Base-by-base conservation (phyloP, 2,797 vertebrate genomes). In the Micrastur ruficollis region DNA sequence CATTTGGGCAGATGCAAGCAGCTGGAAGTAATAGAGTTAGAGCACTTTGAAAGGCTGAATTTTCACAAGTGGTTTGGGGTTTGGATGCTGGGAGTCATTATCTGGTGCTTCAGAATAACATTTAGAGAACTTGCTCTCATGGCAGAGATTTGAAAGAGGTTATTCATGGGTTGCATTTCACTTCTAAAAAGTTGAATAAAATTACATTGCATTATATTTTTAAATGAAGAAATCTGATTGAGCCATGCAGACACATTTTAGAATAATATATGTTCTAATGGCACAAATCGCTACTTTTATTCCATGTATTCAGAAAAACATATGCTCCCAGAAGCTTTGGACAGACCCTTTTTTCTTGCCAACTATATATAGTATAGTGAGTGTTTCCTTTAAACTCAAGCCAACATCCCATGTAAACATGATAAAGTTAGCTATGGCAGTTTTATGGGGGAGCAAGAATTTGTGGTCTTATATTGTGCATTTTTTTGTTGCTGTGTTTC, bases 21-120 rank as follows among this genome's bases (percentile, higher is more conserved):
- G 97, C 96, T 98, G 96, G 96, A 98, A 98, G 96, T 90, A 97
- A 97, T 97, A 97, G 95, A 94, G 82, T 86, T 85, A 88, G 78
- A 92, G 90, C 93, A 91, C 88, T 98, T 96, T 94, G 86, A 96
- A 97, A 97, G 92, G 76, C 89, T 96, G 93, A 93, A 93, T 97
- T 98, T 98, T 98, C 97, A 97, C 97, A 97, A 98, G 96, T 96
- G 94, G 93, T 95, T 97, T 97, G 93, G 91, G 96, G 90, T 92
- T 97, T 97, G 85, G 94, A 96, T 96, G 66, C 97, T 92, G 96
- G 96, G 84, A 97, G 40, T 89, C 96, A 94, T 97, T 97, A 97
- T 97, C 86, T 92, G 70, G 73, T 95, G 75, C 93, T 98, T 97
- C 85, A 97, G 84, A 98, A 98, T 97, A 96, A 97, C 86, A 96